phyloP scores from a whole-genome alignment of 2,888 invertebrate genomes.

The Dicyrtomina minuta region DNA sequence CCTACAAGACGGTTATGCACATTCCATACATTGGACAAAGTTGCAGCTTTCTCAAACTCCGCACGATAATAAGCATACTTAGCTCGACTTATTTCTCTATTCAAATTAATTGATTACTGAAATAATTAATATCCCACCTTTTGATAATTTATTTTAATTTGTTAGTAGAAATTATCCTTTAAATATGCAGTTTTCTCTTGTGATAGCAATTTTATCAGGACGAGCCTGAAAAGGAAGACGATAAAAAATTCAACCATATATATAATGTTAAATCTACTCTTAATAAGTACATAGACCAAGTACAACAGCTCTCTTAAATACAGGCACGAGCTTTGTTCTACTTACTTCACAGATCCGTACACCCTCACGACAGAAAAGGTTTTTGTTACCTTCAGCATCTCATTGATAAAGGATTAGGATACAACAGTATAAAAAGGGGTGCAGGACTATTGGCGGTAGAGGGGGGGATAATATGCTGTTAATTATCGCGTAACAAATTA shows the following conservation, averaged over 20 bases:
- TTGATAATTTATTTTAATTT: not conserved
- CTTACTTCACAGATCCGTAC: not conserved
- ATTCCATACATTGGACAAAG: too few species aligned
- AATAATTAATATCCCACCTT: not conserved
- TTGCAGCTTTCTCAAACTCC: too few species aligned
- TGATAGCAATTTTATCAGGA: conserved; percentile 7
- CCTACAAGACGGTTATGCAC: too few species aligned
- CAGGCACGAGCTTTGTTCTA: conserved; percentile 23
- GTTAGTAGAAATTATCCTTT: not conserved
- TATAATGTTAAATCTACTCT: not conserved
- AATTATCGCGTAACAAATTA: too few species aligned
- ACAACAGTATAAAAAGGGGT: too few species aligned
- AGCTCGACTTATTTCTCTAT: too few species aligned
- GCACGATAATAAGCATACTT: too few species aligned
- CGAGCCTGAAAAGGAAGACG: too few species aligned
- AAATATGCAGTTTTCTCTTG: conserved; percentile 8
- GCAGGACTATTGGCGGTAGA: too few species aligned
- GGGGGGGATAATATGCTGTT: too few species aligned
- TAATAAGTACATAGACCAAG: not conserved
- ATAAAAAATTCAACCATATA: not conserved
- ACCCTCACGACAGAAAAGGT: not conserved
- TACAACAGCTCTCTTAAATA: conserved; percentile 16
- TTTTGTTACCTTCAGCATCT: conserved; percentile 20
- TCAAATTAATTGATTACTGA: not conserved
- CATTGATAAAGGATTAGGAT: conserved; percentile 27